Evolutionary conservation across 2,888 invertebrate species (phyloP).

Genomic region (Marronus borbonicus): DNA sequence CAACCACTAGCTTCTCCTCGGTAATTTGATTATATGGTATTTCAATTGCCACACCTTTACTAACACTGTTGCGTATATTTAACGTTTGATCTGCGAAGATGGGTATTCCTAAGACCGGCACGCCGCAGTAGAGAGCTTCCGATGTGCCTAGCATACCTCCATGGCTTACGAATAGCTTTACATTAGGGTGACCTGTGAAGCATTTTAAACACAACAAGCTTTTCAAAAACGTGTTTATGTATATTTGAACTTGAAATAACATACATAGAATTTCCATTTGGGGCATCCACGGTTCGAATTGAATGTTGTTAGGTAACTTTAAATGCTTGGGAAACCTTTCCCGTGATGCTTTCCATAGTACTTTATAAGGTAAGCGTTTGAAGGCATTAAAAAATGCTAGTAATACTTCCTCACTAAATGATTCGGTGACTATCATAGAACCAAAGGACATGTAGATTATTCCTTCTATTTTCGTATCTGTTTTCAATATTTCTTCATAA

Average conservation of each 20-base stretch:
- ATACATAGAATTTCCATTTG: slow-evolving; percentile 74
- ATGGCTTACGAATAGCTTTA: slow-evolving; percentile 70
- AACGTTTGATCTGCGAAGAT: slow-evolving; percentile 67
- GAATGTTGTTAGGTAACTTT: slow-evolving; percentile 69
- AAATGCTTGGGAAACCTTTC: slow-evolving; percentile 69
- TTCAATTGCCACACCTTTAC: slow-evolving; percentile 71
- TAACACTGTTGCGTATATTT: slow-evolving; percentile 72
- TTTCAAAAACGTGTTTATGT: too few relatives aligned
- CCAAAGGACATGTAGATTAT: slow-evolving; percentile 72
- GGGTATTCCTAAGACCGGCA: slow-evolving; percentile 66
- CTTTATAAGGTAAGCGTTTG: slow-evolving; percentile 71
- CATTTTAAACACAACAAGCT: too few relatives aligned
- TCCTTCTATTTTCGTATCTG: slow-evolving; percentile 56
- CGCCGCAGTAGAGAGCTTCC: slow-evolving; percentile 67
- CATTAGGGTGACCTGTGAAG: slow-evolving; percentile 67
- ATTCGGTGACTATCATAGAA: slow-evolving; percentile 74
- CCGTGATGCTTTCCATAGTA: slow-evolving; percentile 73
- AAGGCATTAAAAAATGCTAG: slow-evolving; percentile 71
- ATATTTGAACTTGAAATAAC: slow-evolving; percentile 63
- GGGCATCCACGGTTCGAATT: slow-evolving; percentile 73
- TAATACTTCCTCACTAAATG: slow-evolving; percentile 71
- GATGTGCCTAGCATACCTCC: slow-evolving; percentile 70
- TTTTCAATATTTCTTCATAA: slow-evolving; percentile 60
- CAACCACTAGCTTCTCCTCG: slow-evolving; percentile 56
- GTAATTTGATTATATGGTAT: slow-evolving; percentile 58